Evolutionary conservation across 2,797 vertebrate genomes (phyloP), one percentile per base, ranked within the genome.

Genomic region (Geotrypetes seraphini): DNA sequence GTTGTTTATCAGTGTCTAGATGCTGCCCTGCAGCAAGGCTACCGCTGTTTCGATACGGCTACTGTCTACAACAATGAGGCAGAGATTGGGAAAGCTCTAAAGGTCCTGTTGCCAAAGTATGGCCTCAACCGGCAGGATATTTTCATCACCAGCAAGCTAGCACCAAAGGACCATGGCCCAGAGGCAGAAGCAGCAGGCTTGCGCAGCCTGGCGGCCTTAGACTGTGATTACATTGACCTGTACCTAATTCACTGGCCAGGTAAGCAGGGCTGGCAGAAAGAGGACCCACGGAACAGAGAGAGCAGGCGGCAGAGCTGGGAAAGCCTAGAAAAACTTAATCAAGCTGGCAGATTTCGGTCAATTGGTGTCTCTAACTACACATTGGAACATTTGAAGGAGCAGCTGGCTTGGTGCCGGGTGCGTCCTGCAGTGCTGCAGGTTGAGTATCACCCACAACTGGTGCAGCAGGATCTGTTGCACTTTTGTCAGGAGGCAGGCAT

Each of bases 201-300:
- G 4, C 57, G 19, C 10, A 89, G 83, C 44, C 43, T 90, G 50
- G 43, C 70, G 12, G 58, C 78, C 30, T 55, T 90, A 43, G 79
- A 65, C 15, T 33, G 79, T 33, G 74, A 52, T 19, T 90, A 88
- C 55, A 74, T 90, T n/a, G 88, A 90, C 36, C 77, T 90, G 4
- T 89, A 81, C 48, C 64, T 90, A 16, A 75, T 90, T 51, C 88
- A 90, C 53, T 88, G 86, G 88, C 88, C 86, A 1, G 87, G 86
- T 7, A 85, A 78, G 4, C 74, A 79, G 39, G 82, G 83, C 12
- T 25, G 72, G 28, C 50, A 9, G 1, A 75, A 78, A 23, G 26
- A 43, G 7, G 84, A 90, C 45, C 23, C 54, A 10, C 48, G 36
- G 8, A 89, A 89, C 46, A 43, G 46, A 22, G 68, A 61, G 46